These are phyloP conservation scores for Pycnomerus fuliginosus DNA, from an alignment of 2,888 invertebrate genomes.

Conservation along the genomic window DNA sequence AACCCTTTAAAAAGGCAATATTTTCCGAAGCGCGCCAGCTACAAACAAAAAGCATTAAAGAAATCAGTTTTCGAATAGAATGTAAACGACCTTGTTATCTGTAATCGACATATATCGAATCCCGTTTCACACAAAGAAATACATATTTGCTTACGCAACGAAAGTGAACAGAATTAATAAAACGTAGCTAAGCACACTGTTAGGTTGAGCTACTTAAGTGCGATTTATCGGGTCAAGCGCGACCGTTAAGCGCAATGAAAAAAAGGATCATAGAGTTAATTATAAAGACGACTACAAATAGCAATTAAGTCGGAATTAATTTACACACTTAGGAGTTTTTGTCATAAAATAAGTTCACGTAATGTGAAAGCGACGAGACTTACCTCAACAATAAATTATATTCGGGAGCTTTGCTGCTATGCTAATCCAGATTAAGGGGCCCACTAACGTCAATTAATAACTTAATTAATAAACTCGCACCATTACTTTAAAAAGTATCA, in stretches of 20 bases:
- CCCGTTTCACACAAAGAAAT: conserved; percentile 43
- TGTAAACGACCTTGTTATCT: conserved; percentile 48
- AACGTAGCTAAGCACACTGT: conserved; percentile 1
- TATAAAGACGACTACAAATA: conserved; percentile 8
- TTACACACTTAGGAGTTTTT: conserved; percentile 11
- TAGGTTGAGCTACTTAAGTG: conserved; percentile 8
- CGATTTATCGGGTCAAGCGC: conserved; percentile 6
- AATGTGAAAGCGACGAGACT: too few species aligned
- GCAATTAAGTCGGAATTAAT: conserved; percentile 11
- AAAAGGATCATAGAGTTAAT: conserved; percentile 7
- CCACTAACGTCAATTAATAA: too few species aligned
- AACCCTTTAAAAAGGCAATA: conserved; percentile 3
- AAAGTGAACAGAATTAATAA: conserved; percentile 16
- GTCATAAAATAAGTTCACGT: too few species aligned
- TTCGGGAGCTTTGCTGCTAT: too few species aligned
- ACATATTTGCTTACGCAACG: conserved; percentile 42
- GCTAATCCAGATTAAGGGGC: conserved; percentile 19
- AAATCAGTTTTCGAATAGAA: conserved; percentile 46
- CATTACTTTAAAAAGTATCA: too few species aligned
- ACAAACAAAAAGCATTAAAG: conserved; percentile 25
- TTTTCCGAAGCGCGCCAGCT: conserved; percentile 2
- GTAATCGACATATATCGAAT: conserved; percentile 43
- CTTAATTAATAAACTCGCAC: conserved; percentile 9
- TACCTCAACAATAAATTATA: too few species aligned
- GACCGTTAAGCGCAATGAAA: conserved; percentile 11